Base-by-base conservation (phyloP, 2,113 vertebrate species). In the Sorex araneus region DNA sequence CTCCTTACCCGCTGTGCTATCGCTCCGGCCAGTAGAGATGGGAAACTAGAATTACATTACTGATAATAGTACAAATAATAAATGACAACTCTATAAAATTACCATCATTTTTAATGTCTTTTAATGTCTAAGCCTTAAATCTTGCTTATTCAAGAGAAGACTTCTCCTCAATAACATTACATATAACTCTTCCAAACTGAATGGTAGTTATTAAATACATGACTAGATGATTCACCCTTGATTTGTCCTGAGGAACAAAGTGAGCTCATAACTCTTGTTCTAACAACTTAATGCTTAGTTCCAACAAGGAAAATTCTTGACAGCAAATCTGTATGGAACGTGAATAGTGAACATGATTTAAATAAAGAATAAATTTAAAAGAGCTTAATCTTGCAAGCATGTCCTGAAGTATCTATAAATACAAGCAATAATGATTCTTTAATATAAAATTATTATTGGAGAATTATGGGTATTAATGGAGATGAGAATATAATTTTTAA, bases 71-170 rank as follows among this genome's bases (percentile, higher is more conserved):
- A 64, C 30, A 6, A 67, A 32, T 64, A 18, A 0, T 92, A 4
- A 3, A 54, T 18, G 32, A 36, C 7, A 10, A 23, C 80, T 80
- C 54, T 74, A 69, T 69, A 64, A 93, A 76, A 10, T 76, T 63
- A 11, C 0, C 1, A 71, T 57, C 57, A 60, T 8, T 45, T 8
- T 84, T 74, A 43, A 3, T 57, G 45, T 13, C 0, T 96, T 90
- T n/a, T n/a, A n/a, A n/a, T n/a, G n/a, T n/a, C 54, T 84, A 94
- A 66, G 25, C 57, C 57, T 94, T 92, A 90, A 73, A 80, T 47
- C 7, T 90, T 78, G 5, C 34, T 64, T 81, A 78, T 18, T 66
- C 27, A 71, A 91, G n/a, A 92, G 57, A 30, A 76, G 3, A 57
- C 66, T 82, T 78, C 3, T 93, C 25, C 84, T 74, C 4, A 90